These are phyloP conservation scores for Xenotilapia caudafasciata DNA, from an alignment of 2,113 vertebrate species.

Conservation along the genomic window DNA sequence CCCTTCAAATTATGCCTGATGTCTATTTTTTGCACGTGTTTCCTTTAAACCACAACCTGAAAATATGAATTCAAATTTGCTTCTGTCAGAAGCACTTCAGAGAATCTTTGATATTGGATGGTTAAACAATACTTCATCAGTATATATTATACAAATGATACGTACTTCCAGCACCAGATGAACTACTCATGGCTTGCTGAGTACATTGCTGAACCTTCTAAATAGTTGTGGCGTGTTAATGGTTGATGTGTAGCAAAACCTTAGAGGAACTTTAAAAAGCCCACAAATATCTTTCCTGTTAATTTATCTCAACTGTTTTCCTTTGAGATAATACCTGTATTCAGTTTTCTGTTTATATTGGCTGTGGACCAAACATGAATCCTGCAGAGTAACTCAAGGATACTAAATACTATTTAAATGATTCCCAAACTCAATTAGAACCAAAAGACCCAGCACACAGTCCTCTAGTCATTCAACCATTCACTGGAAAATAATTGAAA, in stretches of 20 bases:
- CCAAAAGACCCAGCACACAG: neutral
- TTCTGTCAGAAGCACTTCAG: neutral
- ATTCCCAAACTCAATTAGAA: conserved; percentile 9
- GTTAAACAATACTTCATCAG: neutral
- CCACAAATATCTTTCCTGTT: neutral
- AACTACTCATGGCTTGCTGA: neutral
- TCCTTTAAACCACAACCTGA: neutral
- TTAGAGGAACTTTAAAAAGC: neutral
- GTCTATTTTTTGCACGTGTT: neutral
- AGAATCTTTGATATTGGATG: neutral
- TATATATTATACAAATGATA: neutral
- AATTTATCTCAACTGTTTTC: neutral
- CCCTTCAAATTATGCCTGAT: neutral
- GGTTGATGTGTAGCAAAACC: neutral
- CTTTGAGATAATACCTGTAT: neutral
- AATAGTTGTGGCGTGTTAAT: neutral
- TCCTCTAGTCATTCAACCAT: neutral
- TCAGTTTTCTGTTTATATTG: neutral
- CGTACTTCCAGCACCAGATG: neutral
- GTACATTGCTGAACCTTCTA: neutral
- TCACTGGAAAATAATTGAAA: conserved; percentile 16
- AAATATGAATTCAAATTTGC: neutral
- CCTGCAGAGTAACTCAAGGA: neutral
- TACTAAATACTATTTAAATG: conserved; percentile 17
- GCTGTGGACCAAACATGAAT: neutral